These are phyloP conservation scores for Peribatodes rhomboidaria DNA, from an alignment of 2,888 invertebrate species.

Conservation along the genomic window DNA sequence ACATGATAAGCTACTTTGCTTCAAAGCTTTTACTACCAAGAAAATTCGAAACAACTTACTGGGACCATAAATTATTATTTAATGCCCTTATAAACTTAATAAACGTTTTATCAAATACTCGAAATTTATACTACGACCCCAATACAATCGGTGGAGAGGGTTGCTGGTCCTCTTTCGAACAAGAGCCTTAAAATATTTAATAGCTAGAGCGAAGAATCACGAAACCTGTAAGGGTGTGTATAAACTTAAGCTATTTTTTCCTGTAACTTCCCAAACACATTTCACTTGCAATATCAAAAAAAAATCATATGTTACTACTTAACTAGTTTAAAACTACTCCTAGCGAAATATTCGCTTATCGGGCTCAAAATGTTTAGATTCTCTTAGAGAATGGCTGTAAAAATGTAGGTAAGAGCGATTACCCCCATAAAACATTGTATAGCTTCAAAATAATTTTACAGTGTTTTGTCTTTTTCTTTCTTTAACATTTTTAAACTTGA, in stretches of 20 bases:
- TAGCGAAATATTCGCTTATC: too few relatives aligned
- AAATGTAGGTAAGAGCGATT: too few relatives aligned
- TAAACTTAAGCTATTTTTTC: not conserved
- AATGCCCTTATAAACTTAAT: constrained; percentile 18
- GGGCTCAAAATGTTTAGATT: too few relatives aligned
- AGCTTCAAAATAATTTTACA: too few relatives aligned
- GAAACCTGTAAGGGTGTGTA: constrained; percentile 35
- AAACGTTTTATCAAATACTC: constrained; percentile 28
- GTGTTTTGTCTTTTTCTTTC: too few relatives aligned
- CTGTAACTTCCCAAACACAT: not conserved
- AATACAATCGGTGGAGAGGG: constrained; percentile 22
- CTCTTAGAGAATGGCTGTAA: too few relatives aligned
- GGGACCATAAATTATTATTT: constrained; percentile 25
- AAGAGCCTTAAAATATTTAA: constrained; percentile 31
- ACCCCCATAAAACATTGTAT: too few relatives aligned
- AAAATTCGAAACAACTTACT: not conserved
- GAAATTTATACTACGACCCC: constrained; percentile 24
- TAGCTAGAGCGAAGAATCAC: constrained; percentile 26
- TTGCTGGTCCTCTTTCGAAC: constrained; percentile 19
- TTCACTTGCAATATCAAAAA: not conserved
- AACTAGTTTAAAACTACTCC: too few relatives aligned
- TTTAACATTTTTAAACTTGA: too few relatives aligned
- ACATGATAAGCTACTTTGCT: not conserved
- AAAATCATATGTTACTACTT: too few relatives aligned
- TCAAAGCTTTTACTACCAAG: constrained; percentile 2